Base-by-base conservation (phyloP, 2,113 vertebrate genomes). In the Oxyruncus cristatus region DNA sequence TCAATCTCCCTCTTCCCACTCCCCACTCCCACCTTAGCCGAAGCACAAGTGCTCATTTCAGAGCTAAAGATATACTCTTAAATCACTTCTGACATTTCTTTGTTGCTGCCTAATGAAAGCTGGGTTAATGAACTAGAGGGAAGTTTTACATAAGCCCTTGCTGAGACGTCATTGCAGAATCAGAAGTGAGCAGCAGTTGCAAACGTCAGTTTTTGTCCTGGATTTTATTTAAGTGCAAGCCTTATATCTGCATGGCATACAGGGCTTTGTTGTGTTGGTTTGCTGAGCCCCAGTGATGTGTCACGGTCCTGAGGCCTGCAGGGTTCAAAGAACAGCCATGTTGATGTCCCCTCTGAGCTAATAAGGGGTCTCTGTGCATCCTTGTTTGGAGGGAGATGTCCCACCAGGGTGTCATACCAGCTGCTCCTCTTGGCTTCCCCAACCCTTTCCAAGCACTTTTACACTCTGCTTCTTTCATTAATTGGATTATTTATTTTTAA, bases 401-500 rank as follows among this genome's bases (percentile, higher is more conserved):
- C 71, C 61, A 92, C 37, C 3, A 78, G 58, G 37, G 49, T 84
- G 49, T 84, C 0, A 1, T 74, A 44, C 65, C 18, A 20, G 77
- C 83, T 91, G 44, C 49, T 95, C 62, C 52, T 92, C 68, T 87
- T 70, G 70, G 39, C 71, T 91, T 94, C 95, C 81, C 35, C 67
- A 90, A 65, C 46, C 55, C 56, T 92, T 96, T 94, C 32, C 35
- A 89, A 95, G 44, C 28, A 67, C 52, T 95, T 93, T 93, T 94
- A 95, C 76, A 95, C 82, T 92, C 85, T 92, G 72, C 49, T 97
- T 96, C 94, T 93, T 91, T 74, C 71, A 88, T 85, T 97, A 89
- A 97, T 95, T 93, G 81, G 55, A 74, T 95, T 95, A 87, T 94
- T 97, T 97, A 68, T 95, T 96, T 93, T 92, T 74, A 87, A 87